Base-by-base conservation (phyloP, 2,888 invertebrate species). In the Coenonympha glycerion region DNA sequence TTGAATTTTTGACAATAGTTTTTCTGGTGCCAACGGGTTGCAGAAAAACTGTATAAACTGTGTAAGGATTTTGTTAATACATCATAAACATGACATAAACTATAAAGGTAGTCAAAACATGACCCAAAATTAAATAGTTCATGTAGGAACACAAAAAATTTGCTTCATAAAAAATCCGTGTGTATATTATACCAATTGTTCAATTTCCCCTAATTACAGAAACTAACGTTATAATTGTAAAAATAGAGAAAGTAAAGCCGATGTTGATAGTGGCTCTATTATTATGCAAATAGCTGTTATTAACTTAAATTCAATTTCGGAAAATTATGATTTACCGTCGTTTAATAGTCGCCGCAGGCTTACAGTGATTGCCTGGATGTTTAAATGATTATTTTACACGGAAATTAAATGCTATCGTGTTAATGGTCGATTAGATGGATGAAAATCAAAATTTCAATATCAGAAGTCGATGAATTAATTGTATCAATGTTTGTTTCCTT, bases 251-350 rank as follows among this genome's bases (percentile, higher is more conserved):
- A 18, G 28, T 26, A 41, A 66, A 66, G 66, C 62, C 68, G 64
- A 58, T 65, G 65, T 63, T 55, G 62, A 52, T 56, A 59, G 52
- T 49, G 44, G 49, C 47, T 49, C 54, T 39, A 53, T 62, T 57
- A 62, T 60, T 63, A 66, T 65, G 73, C 65, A 80, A 72, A 83
- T 82, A 69, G 73, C 62, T 52, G 52, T 66, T 63, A 76, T 81
- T 76, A 80, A 68, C 65, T 56, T 46, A 73, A 75, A 79, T 80
- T 82, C 77, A 79, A 81, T 83, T 81, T 79, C 66, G 64, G 64
- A 64, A 80, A 80, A 81, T 80, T 79, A 78, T 73, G 66, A 73
- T 40, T 45, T 49, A 47, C 37, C 44, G 57, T 58, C 52, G 51
- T 55, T 61, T 64, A 60, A 67, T 68, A 65, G 62, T 58, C 18